phyloP scores from a whole-genome alignment of 2,888 invertebrate genomes.

The Nymphalis polychloros region DNA sequence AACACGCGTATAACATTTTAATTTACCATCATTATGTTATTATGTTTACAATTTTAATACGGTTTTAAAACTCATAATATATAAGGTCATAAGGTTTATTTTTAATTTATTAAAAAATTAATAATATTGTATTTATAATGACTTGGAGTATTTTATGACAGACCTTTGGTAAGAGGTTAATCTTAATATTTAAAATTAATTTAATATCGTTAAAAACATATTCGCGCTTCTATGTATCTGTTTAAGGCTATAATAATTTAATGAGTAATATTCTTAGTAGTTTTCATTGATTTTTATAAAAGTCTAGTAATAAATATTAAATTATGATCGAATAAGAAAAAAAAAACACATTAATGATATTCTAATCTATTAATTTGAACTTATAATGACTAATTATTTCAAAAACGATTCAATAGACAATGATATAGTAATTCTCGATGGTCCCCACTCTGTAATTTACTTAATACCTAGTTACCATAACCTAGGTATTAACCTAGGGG shows the following conservation, averaged over 20 bases:
- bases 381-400: not conserved
- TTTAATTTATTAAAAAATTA: not conserved
- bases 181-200: slow-evolving; percentile 6
- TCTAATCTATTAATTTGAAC: not conserved
- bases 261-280: not conserved
- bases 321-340: not conserved
- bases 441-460: not conserved
- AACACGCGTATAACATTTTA: not conserved
- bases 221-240: too few species aligned
- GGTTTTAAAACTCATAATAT: not conserved
- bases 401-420: slow-evolving; percentile 8
- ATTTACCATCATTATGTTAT: not conserved
- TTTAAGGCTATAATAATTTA: not conserved
- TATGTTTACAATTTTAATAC: slow-evolving; percentile 9
- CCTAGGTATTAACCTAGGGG: slow-evolving; percentile 2
- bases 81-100: slow-evolving; percentile 4
- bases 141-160: slow-evolving; percentile 4
- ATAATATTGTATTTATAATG: slow-evolving; percentile 5
- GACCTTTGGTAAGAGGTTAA: slow-evolving; percentile 8
- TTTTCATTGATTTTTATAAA: too few species aligned
- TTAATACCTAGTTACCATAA: slow-evolving; percentile 4
- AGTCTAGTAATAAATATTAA: not conserved
- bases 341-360: too few species aligned
- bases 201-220: not conserved
- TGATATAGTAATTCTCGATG: not conserved